A percentile compares a stretch with the other conserved stretches of the same genome.
Evolutionary conservation across 1,140 invertebrate species (phyloP).

Genomic region (Zaprionus nigranus): DNA sequence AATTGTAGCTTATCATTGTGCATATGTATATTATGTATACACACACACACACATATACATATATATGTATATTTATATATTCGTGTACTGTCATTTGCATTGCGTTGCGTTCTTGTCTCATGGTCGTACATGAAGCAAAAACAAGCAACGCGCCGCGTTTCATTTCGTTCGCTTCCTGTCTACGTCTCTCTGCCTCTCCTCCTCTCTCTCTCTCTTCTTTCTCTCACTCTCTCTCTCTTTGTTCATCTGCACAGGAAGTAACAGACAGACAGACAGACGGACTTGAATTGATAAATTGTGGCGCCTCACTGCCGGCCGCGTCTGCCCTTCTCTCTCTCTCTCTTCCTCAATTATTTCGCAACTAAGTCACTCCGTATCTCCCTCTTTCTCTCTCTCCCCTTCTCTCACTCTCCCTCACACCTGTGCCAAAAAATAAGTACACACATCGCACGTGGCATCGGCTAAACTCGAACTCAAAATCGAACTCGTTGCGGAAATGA

Average conservation of each 20-base stretch:
- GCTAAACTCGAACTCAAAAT: not conserved
- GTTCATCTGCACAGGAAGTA: conserved; percentile 61
- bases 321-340: too few relatives aligned
- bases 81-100: conserved; percentile 43
- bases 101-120: conserved; percentile 48
- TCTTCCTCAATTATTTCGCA: not conserved
- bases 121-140: conserved; percentile 37
- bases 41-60: not conserved
- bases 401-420: not conserved
- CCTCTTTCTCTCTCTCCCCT: not conserved
- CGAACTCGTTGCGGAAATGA: conserved; percentile 4
- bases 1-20: conserved; percentile 53
- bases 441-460: conserved; percentile 2
- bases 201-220: conserved; percentile 14
- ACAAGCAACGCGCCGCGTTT: conserved; percentile 30
- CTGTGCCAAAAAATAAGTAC: conserved; percentile 5
- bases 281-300: conserved; percentile 7
- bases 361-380: not conserved
- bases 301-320: not conserved
- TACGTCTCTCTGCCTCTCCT: conserved; percentile 6
- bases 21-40: not conserved
- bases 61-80: not conserved
- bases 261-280: conserved; percentile 9
- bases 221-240: conserved; percentile 21
- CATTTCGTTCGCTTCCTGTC: conserved; percentile 43